Evolutionary conservation across 1,140 invertebrate genomes (phyloP).

Genomic region (Apis florea): DNA sequence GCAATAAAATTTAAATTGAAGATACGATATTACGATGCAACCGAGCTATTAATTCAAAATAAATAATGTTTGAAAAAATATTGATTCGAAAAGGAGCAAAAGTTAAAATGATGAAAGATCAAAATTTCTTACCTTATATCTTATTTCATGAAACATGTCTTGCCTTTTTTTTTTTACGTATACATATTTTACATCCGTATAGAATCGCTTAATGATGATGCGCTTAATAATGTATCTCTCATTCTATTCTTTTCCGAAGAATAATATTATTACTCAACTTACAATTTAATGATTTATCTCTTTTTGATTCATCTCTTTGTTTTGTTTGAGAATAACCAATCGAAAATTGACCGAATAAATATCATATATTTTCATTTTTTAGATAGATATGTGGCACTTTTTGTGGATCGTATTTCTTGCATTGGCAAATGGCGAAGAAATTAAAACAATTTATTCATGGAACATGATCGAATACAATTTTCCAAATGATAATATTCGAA

Average conservation of each 20-base stretch:
- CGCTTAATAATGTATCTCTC: no score
- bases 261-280: no score
- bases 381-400: constrained; percentile 51
- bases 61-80: background rate
- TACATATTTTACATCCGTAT: no score
- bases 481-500: constrained; percentile 82
- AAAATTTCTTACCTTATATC: no score
- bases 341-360: background rate
- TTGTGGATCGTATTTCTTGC: constrained; percentile 57
- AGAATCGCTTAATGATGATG: no score
- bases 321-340: background rate
- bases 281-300: no score
- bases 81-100: no score
- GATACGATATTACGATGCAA: background rate
- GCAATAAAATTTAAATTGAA: background rate
- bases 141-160: no score
- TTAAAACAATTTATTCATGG: constrained; percentile 84
- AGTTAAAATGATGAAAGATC: no score
- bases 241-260: no score
- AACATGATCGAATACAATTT: constrained; percentile 86
- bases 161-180: no score
- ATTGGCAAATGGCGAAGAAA: constrained; percentile 61
- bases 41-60: background rate
- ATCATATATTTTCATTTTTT: background rate
- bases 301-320: no score